Evolutionary conservation across 1,140 invertebrate genomes (phyloP), one percentile per base, ranked within the genome.

Genomic region (Calliphora vicina): DNA sequence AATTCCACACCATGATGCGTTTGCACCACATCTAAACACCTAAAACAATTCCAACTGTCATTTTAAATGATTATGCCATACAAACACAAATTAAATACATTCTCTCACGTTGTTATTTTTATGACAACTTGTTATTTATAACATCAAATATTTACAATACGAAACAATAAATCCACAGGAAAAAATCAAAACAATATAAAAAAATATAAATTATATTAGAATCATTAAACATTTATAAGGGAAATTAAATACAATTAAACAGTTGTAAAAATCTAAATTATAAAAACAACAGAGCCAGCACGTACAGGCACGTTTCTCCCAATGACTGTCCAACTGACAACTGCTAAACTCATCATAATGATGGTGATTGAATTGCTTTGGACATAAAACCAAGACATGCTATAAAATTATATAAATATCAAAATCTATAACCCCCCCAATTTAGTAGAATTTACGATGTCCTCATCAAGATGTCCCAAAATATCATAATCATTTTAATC

Each of bases 171-270:
- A 78, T 78, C 74, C 74, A 78, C 74, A 43, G 74, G 74, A 43
- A 45, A 43, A 13, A 43, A 78, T 23, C 27, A 12, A 76, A n/a
- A 76, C 29, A n/a, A 27, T n/a, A 57, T 17, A 4, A 4, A 67
- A 8, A 67, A 23, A 67, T 5, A 67, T 8, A 5, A 67, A 67
- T 57, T 57, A 57, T n/a, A 57, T 57, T 57, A n/a, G 15, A 57
- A 67, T 67, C n/a, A 67, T 67, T 25, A 20, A 67, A 67, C 61
- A 23, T 67, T 67, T 67, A 67, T 25, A 23, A 67, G 20, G 50
- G 20, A 78, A 78, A 78, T 78, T 78, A 78, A 78, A 78, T 42
- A 43, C 74, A 78, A 78, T 78, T 78, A 23, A 45, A 45, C 74
- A 74, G 27, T 74, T 35, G 26, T 74, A 35, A 74, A 74, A 74